Evolutionary conservation across 2,888 invertebrate genomes (phyloP).

Genomic region (Omphaloscelis lunosa): DNA sequence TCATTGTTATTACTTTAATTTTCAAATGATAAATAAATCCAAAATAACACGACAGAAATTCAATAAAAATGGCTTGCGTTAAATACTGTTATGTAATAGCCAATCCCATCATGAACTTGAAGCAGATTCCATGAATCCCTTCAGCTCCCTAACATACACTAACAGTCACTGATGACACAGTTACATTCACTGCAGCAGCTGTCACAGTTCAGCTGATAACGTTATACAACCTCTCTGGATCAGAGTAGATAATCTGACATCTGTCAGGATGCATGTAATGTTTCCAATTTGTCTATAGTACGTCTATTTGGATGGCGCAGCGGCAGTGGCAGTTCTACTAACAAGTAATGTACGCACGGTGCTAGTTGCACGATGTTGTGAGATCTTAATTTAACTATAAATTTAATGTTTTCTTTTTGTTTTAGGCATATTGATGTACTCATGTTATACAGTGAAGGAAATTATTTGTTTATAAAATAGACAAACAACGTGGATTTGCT

Average conservation of each 20-base stretch:
- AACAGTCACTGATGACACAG: neutral
- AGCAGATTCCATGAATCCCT: neutral
- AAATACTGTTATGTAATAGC: neutral
- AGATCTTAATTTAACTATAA: neutral
- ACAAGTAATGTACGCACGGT: neutral
- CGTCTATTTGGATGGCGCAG: neutral
- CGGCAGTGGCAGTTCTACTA: neutral
- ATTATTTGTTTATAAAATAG: neutral
- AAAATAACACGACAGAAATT: neutral
- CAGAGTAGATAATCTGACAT: neutral
- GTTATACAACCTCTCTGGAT: neutral
- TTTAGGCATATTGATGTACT: neutral
- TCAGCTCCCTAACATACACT: neutral
- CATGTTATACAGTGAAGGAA: neutral
- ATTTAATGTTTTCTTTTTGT: no score
- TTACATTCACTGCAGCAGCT: neutral
- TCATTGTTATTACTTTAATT: neutral
- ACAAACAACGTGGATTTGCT: neutral
- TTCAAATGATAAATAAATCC: neutral
- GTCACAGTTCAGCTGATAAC: constrained; percentile 3
- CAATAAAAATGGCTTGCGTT: neutral
- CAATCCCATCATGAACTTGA: neutral
- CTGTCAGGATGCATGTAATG: neutral
- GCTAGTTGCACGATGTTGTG: neutral
- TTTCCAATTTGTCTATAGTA: neutral